phyloP scores from a whole-genome alignment of 2,888 invertebrate genomes.

The Drosophila nr. perissopoda region DNA sequence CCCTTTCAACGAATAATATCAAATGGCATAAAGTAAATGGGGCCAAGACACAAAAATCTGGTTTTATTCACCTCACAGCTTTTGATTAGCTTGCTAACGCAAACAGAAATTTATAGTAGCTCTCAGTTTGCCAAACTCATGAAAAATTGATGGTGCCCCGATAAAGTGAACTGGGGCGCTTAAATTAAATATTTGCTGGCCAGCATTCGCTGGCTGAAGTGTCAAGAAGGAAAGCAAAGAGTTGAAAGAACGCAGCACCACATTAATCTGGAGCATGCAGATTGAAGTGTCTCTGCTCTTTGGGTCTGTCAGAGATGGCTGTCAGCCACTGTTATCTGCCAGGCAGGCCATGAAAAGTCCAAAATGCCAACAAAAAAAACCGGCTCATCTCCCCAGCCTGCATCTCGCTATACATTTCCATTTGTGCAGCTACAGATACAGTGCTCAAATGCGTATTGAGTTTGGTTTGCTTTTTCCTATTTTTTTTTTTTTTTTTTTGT shows the following conservation, averaged over 20 bases:
- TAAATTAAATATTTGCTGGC: constrained; percentile 72
- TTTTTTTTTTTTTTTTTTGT: constrained; percentile 5
- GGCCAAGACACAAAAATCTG: not conserved
- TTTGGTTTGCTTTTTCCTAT: not conserved
- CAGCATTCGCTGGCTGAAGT: constrained; percentile 29
- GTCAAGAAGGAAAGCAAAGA: constrained; percentile 47
- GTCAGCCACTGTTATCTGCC: constrained; percentile 8
- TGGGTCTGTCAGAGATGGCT: constrained; percentile 14
- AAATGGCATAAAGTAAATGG: not conserved
- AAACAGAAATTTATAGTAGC: not conserved
- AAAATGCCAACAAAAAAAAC: constrained; percentile 1
- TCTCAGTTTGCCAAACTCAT: constrained; percentile 12
- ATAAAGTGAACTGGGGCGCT: constrained; percentile 21
- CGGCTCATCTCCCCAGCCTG: constrained; percentile 21
- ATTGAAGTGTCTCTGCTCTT: constrained; percentile 66
- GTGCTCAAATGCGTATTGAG: constrained; percentile 11
- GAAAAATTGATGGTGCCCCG: constrained; percentile 24
- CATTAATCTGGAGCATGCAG: constrained; percentile 77
- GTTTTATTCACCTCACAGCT: not conserved
- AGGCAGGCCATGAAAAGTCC: constrained; percentile 7
- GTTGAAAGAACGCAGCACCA: constrained; percentile 60
- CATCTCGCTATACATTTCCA: constrained; percentile 11
- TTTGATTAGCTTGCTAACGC: constrained; percentile 1
- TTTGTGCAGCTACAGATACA: constrained; percentile 1
- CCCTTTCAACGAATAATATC: not conserved